Evolutionary conservation across 2,888 invertebrate genomes (phyloP).

Genomic region (Conops quadrifasciatus): DNA sequence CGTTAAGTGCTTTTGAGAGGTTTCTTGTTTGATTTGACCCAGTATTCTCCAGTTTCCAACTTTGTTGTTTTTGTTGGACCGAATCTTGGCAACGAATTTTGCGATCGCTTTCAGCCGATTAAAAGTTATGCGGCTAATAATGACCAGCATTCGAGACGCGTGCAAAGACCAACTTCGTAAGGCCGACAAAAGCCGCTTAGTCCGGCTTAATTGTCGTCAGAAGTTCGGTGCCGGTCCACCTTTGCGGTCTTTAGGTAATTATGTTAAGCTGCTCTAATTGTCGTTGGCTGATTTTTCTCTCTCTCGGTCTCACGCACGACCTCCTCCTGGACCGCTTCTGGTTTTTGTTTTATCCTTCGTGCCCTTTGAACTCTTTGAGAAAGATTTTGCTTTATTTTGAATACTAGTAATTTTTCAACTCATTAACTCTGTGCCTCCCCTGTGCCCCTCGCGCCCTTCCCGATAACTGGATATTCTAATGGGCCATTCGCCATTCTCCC

Average conservation of each 20-base stretch:
- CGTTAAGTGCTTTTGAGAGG: slow-evolving; percentile 17
- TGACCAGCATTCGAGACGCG: not conserved
- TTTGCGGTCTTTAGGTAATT: too few relatives aligned
- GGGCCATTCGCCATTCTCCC: slow-evolving; percentile 54
- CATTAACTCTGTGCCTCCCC: not conserved
- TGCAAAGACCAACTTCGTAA: not conserved
- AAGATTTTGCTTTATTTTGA: not conserved
- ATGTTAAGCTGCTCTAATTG: not conserved
- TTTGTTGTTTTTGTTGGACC: slow-evolving; percentile 13
- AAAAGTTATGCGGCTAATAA: slow-evolving; percentile 10
- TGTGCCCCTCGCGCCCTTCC: not conserved
- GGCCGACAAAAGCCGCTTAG: not conserved
- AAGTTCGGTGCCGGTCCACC: not conserved
- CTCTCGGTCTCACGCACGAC: not conserved
- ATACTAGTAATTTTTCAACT: not conserved
- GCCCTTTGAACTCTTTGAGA: not conserved
- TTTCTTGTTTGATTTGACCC: not conserved
- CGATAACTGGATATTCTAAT: slow-evolving; percentile 63
- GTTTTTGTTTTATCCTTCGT: not conserved
- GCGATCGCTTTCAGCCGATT: not conserved
- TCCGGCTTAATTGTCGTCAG: slow-evolving; percentile 7
- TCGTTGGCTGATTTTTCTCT: not conserved
- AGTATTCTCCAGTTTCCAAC: too few relatives aligned
- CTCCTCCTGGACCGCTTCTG: not conserved
- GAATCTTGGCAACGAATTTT: not conserved